Base-by-base conservation (phyloP, 2,797 vertebrate species). In the Danionella dracula region DNA sequence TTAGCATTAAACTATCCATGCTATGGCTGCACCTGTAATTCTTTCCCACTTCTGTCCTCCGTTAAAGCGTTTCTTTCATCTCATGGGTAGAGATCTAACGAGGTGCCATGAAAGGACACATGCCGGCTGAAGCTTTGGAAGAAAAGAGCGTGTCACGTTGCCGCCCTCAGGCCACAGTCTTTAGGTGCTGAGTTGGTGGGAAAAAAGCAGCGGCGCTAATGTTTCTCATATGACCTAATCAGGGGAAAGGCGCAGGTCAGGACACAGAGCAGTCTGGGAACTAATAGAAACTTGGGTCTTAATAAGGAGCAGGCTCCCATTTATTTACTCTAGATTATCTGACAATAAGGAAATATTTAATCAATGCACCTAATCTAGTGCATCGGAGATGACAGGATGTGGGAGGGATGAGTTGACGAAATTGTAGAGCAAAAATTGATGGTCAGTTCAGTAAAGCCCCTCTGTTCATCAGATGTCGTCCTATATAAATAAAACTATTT, bases 161-260 rank as follows among this genome's bases (percentile, higher is more conserved):
- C 85, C 67, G 81, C 87, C 87, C 83, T 77, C 72, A 74, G 87
- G 87, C 88, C 83, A 81, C 82, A 76, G 78, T 83, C 77, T 85
- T 72, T 60, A 90, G 85, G 87, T 92, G 83, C 85, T 85, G 83
- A 85, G 79, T 92, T 88, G 91, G 85, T 94, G 92, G 88, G 88
- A 93, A 92, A 91, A 89, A 56, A 4, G 78, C 82, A 75, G 84
- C 82, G 79, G 19, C 78, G 79, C 80, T 91, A 91, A 90, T 91
- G 87, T 90, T 93, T 94, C 90, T 94, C 92, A 92, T 91, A 92
- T 94, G 92, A 94, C 85, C 87, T 86, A 89, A 92, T 87, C 87
- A 89, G 86, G 89, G 84, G 84, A 89, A 90, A 90, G 85, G 79
- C 85, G 75, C 73, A 81, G 84, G 87, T 90, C 93, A 90, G 85